phyloP scores from a whole-genome alignment of 2,113 vertebrate genomes.

The Rhinogobius similis region DNA sequence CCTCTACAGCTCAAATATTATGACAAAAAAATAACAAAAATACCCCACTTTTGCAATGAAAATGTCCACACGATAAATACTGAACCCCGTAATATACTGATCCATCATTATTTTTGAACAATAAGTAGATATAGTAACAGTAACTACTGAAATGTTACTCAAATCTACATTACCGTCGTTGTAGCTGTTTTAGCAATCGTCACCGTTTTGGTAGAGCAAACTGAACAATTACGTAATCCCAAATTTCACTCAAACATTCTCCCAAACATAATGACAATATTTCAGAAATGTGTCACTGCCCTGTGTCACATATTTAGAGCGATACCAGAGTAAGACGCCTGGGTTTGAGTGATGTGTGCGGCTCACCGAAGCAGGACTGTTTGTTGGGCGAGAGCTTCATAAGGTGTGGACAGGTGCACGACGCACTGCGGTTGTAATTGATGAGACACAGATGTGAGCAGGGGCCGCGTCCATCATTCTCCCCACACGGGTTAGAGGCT shows the following conservation, averaged over 20 bases:
- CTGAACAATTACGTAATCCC: neutral
- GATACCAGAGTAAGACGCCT: slow-evolving; percentile 6
- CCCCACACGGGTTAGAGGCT: slow-evolving; percentile 93
- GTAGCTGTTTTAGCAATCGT: too few species aligned
- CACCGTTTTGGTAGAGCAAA: too few species aligned
- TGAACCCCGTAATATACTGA: too few species aligned
- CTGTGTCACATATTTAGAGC: neutral
- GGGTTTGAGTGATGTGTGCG: slow-evolving; percentile 12
- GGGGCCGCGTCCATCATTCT: slow-evolving; percentile 87
- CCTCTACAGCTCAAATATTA: too few species aligned
- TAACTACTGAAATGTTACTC: too few species aligned
- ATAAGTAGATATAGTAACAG: too few species aligned
- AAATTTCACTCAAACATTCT: neutral
- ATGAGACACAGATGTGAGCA: slow-evolving; percentile 98
- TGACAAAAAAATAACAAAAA: too few species aligned
- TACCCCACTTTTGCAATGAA: too few species aligned
- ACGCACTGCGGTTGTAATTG: slow-evolving; percentile 88
- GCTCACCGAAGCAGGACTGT: slow-evolving; percentile 91
- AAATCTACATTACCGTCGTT: too few species aligned
- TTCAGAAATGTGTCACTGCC: neutral
- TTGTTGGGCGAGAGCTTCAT: slow-evolving; percentile 92
- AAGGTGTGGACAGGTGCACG: slow-evolving; percentile 93
- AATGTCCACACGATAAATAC: too few species aligned
- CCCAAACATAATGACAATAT: neutral
- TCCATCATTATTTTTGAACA: too few species aligned